Evolutionary conservation across 2,113 vertebrate genomes (phyloP).

Genomic region (Trachemys scripta): DNA sequence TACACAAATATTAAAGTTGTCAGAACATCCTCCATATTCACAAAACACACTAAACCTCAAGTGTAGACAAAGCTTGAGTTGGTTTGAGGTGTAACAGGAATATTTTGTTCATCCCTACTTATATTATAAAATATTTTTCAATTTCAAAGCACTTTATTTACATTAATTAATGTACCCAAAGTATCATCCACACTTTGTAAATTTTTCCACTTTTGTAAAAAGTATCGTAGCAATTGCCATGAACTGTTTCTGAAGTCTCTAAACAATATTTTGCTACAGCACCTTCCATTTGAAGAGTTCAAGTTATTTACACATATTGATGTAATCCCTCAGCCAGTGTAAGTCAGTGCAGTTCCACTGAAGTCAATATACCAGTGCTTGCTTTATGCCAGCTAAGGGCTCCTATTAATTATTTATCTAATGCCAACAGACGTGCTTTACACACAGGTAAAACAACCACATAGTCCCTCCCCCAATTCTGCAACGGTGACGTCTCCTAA

Average conservation of each 20-base stretch:
- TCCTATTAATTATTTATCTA: not conserved
- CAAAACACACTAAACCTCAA: not conserved
- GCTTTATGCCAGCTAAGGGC: not conserved
- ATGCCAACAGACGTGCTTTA: not conserved
- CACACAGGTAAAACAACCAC: not conserved
- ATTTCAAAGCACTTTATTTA: not conserved
- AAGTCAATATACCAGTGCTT: not conserved
- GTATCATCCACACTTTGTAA: not conserved
- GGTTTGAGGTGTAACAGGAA: not conserved
- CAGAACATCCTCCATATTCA: not conserved
- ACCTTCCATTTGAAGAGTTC: not conserved
- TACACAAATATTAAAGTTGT: not conserved
- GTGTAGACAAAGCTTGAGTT: not conserved
- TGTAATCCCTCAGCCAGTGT: not conserved
- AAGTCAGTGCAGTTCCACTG: not conserved
- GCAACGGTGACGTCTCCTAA: not conserved
- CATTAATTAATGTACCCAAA: not conserved
- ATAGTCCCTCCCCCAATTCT: not conserved
- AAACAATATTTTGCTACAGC: not conserved
- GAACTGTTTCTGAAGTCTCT: not conserved
- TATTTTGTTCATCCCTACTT: not conserved
- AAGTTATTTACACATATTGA: not conserved
- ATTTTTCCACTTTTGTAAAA: not conserved
- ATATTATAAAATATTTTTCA: not conserved
- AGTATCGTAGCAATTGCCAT: not conserved